Base-by-base conservation (phyloP, 2,797 vertebrate genomes). In the Astyanax mexicanus region DNA sequence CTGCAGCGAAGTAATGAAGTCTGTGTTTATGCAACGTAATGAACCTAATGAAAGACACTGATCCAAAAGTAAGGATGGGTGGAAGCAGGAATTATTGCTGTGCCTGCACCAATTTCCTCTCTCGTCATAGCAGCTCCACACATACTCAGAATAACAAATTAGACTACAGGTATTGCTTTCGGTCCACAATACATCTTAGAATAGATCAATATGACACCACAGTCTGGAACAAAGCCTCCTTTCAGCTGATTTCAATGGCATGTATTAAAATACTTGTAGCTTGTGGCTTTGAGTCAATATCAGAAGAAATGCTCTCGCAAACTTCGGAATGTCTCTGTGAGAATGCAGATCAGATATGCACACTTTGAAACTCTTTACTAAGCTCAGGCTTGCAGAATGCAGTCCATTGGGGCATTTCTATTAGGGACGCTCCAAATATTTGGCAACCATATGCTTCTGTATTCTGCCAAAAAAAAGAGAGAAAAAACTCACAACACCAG, bases 1-100 rank as follows among this genome's bases (percentile, higher is more conserved):
- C 10, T 60, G 38, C 19, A 9, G 9, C 11, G 12, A 62, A 11
- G 37, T 62, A 62, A 62, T 40, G 60, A 40, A 40, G 37, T 62
- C 60, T 40, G 62, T 78, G 69, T 66, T 64, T 27, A 29, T 35
- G 37, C 13, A 32, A 32, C 15, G 49, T 78, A 54, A 37, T 61
- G 44, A 44, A 15, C 3, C 70, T 69, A 73, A 78, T 73, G 60
- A 62, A 72, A 73, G 67, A 78, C 62, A 61, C 70, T 19, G 11
- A 44, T 72, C 23, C 42, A 19, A 19, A 40, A 58, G 13, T 72
- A 29, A 67, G 60, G 69, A 42, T 35, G 13, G 9, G 35, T 29
- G 27, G 71, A 44, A 54, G 57, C 17, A 8, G 12, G 35, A 25
- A 38, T 40, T n/a, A 61, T 37, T 19, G 9, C 45, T n/a, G 29